Percentiles rank a stretch among this genome's conserved stretches.
Evolutionary conservation across 2,888 invertebrate genomes (phyloP).

Genomic region (Eudemis profundana): DNA sequence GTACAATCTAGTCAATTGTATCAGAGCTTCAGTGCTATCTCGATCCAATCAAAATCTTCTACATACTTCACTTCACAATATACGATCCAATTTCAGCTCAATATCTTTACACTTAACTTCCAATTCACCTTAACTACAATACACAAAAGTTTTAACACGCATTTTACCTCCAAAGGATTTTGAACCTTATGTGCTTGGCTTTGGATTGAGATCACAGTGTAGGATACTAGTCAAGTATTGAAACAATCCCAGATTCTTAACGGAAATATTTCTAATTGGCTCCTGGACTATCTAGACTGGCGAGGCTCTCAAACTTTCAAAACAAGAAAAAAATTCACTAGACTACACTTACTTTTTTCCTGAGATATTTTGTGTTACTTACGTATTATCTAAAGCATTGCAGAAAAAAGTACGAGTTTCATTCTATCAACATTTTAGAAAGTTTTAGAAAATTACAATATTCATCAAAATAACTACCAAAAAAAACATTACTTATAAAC

Average conservation of each 20-base stretch:
- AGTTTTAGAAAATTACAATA: too few relatives aligned
- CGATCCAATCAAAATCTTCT: slow-evolving; percentile 10
- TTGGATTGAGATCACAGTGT: background rate
- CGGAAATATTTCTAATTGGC: slow-evolving; percentile 39
- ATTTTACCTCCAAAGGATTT: background rate
- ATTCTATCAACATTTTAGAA: too few relatives aligned
- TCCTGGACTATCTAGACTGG: slow-evolving; percentile 19
- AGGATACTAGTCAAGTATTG: background rate
- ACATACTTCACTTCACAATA: slow-evolving; percentile 3
- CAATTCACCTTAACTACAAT: background rate
- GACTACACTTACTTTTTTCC: too few relatives aligned
- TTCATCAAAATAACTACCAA: too few relatives aligned
- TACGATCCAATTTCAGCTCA: background rate
- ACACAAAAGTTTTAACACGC: background rate
- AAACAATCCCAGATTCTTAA: slow-evolving; percentile 38
- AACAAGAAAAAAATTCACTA: too few relatives aligned
- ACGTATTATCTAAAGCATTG: too few relatives aligned
- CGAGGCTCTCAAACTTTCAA: background rate
- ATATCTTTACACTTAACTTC: slow-evolving; percentile 5
- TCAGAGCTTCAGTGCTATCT: background rate
- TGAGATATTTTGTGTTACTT: too few relatives aligned
- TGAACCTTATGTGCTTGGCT: background rate
- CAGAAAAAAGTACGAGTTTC: too few relatives aligned
- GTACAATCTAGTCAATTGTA: background rate
- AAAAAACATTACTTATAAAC: too few relatives aligned